phyloP scores from a whole-genome alignment of 2,797 vertebrate species.

The Glossophaga mutica region DNA sequence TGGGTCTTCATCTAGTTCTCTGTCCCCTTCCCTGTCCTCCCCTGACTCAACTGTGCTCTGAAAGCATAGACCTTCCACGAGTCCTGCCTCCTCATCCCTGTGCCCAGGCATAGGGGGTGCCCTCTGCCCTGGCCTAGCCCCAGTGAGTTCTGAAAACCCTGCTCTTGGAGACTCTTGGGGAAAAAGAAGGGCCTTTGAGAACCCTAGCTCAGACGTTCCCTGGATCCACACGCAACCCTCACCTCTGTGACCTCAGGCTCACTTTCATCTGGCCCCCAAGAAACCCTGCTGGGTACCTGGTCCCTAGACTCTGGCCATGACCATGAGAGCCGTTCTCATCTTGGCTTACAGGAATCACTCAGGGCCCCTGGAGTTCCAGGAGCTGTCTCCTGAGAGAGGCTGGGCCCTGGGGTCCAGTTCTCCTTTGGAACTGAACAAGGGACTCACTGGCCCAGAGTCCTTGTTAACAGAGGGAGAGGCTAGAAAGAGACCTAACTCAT shows the following conservation, averaged over 20 bases:
- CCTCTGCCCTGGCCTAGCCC: not conserved
- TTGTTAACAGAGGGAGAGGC: not conserved
- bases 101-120: not conserved
- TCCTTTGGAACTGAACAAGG: not conserved
- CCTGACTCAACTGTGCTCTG: not conserved
- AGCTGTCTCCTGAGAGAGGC: not conserved
- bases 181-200: not conserved
- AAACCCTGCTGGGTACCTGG: not conserved
- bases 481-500: not conserved
- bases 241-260: not conserved
- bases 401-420: not conserved
- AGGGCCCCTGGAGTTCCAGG: not conserved
- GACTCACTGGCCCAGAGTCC: not conserved
- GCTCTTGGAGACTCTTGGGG: not conserved
- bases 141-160: not conserved
- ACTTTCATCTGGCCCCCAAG: not conserved
- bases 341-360: not conserved
- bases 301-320: not conserved
- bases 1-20: slow-evolving; percentile 9
- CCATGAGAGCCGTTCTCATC: not conserved
- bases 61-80: not conserved
- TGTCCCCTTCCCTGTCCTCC: not conserved
- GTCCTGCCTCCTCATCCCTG: not conserved
- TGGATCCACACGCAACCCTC: not conserved
- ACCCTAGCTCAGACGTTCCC: not conserved